Conservation (phyloP, 2,113 vertebrate genomes). For the Gopherus flavomarginatus region DNA sequence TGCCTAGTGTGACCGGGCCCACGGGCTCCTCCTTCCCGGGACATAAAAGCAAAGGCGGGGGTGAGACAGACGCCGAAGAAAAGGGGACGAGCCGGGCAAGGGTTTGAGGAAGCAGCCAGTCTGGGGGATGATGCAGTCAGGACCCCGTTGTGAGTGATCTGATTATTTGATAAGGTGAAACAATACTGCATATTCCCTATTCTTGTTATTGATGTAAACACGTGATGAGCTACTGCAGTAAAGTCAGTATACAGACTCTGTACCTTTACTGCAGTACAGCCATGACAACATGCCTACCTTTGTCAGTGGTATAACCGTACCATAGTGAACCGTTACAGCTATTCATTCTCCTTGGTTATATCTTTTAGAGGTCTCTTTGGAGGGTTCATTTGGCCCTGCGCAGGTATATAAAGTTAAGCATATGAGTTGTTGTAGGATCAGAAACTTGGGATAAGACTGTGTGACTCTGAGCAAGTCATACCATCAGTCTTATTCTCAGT, state of each 20-base stretch:
- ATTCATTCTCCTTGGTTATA: background rate
- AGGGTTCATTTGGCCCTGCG: background rate
- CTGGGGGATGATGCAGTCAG: background rate
- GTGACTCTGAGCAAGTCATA: too few relatives aligned
- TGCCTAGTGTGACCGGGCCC: rapidly evolving
- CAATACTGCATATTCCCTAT: background rate
- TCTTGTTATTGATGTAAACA: background rate
- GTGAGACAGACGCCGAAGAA: too few relatives aligned
- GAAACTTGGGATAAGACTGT: too few relatives aligned
- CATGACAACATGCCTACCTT: background rate
- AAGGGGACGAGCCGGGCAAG: background rate
- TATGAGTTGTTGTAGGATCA: background rate
- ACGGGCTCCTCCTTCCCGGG: rapidly evolving
- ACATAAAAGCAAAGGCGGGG: rapidly evolving
- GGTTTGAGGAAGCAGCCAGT: background rate
- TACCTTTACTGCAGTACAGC: background rate
- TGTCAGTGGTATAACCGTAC: background rate
- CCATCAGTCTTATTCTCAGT: background rate
- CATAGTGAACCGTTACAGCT: background rate
- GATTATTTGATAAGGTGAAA: background rate
- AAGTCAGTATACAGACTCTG: background rate
- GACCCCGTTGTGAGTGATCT: background rate
- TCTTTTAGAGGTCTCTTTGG: background rate
- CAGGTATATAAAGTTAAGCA: background rate
- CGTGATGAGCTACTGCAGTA: background rate